Evolutionary conservation across 2,888 invertebrate genomes (phyloP).

Genomic region (Deilephila elpenor): DNA sequence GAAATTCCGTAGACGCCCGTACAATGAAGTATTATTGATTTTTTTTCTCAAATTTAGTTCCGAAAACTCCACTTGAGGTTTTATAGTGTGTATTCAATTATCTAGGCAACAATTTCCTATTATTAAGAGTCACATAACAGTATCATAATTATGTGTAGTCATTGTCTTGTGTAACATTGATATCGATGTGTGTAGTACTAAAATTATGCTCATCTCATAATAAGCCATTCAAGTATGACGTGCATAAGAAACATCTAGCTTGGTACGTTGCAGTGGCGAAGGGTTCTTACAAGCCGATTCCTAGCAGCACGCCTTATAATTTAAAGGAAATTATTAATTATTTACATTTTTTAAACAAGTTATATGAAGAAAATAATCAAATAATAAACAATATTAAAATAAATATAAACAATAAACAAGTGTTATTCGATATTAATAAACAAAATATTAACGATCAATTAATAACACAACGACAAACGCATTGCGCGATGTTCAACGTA

Average conservation of each 20-base stretch:
- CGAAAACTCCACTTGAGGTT: neutral
- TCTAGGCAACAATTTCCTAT: neutral
- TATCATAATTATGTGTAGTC: constrained; percentile 35
- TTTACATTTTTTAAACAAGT: too few relatives aligned
- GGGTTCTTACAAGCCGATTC: too few relatives aligned
- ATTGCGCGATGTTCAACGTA: too few relatives aligned
- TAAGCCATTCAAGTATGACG: constrained; percentile 56
- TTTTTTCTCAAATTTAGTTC: constrained; percentile 2
- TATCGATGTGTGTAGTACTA: constrained; percentile 47
- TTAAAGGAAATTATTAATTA: too few relatives aligned
- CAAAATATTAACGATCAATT: too few relatives aligned
- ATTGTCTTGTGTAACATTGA: too few relatives aligned
- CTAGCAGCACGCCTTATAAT: too few relatives aligned
- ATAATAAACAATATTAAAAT: too few relatives aligned
- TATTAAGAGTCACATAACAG: neutral
- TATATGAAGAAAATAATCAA: too few relatives aligned
- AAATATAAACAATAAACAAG: too few relatives aligned
- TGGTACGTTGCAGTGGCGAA: neutral
- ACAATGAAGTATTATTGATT: constrained; percentile 33
- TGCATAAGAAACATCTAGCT: constrained; percentile 25
- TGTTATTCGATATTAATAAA: too few relatives aligned
- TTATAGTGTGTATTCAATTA: neutral
- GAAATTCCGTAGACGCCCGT: constrained; percentile 60
- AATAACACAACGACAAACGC: too few relatives aligned
- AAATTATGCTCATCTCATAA: constrained; percentile 56